Percentiles rank a stretch among this genome's conserved stretches.
phyloP scores from a whole-genome alignment of 1,140 invertebrate genomes.

The Gonatopus flavifemur region DNA sequence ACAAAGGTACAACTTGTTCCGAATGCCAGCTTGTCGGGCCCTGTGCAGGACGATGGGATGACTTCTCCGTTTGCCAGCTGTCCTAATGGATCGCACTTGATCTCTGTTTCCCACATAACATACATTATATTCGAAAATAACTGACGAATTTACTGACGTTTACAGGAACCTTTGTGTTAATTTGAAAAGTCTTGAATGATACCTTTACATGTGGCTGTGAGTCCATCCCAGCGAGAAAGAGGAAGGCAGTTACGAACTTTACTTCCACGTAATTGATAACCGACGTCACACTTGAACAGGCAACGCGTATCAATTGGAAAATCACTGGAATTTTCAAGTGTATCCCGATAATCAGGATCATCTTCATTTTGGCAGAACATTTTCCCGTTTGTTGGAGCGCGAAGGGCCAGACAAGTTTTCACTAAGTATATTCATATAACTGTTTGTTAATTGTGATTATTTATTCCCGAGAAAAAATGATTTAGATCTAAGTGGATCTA shows the following conservation, averaged over 20 bases:
- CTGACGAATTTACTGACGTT: neutral
- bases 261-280: constrained; percentile 68
- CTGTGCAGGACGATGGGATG: constrained; percentile 56
- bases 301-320: constrained; percentile 67
- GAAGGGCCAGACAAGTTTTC: constrained; percentile 64
- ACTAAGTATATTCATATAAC: no score
- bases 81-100: constrained; percentile 61
- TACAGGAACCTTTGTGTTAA: neutral
- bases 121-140: neutral
- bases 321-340: constrained; percentile 21
- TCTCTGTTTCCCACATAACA: constrained; percentile 46
- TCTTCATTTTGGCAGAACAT: constrained; percentile 65
- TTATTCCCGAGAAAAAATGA: no score
- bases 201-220: constrained; percentile 70
- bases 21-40: constrained; percentile 56
- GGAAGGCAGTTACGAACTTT: constrained; percentile 68
- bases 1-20: constrained; percentile 60
- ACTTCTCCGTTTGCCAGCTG: constrained; percentile 56
- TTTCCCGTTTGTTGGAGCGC: constrained; percentile 61
- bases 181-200: no score
- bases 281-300: constrained; percentile 66
- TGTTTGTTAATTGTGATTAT: no score
- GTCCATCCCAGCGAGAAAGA: constrained; percentile 70
- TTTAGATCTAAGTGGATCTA: no score
- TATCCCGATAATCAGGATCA: constrained; percentile 21